Conservation (phyloP, 1,140 invertebrate genomes). For the Radopholus similis region DNA sequence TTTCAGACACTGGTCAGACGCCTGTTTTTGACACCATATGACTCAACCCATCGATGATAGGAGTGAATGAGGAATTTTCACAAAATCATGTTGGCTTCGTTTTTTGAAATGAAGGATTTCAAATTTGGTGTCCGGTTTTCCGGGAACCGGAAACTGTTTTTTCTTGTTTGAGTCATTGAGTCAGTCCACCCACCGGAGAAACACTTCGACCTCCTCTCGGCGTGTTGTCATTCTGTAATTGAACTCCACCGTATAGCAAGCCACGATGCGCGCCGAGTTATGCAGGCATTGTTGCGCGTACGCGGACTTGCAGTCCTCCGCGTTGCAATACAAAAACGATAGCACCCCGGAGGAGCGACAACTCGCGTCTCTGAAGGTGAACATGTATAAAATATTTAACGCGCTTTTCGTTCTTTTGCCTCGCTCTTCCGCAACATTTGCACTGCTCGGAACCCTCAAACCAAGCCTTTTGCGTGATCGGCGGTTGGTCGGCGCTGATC, state of each 20-base stretch:
- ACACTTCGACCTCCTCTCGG: slow-evolving; percentile 5
- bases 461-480: slow-evolving; percentile 51
- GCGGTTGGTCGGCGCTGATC: slow-evolving; percentile 52
- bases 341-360: slow-evolving; percentile 44
- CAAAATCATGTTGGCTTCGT: no score
- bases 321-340: slow-evolving; percentile 57
- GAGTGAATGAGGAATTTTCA: no score
- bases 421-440: slow-evolving; percentile 45
- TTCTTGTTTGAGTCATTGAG: no score
- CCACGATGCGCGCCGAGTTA: slow-evolving; percentile 55
- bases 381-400: neutral
- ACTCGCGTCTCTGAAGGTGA: slow-evolving; percentile 24
- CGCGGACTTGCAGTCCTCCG: slow-evolving; percentile 56
- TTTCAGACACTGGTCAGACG: no score
- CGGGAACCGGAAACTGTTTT: no score
- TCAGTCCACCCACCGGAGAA: neutral
- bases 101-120: no score
- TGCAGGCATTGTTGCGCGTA: slow-evolving; percentile 60
- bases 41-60: no score
- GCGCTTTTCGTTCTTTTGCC: neutral
- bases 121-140: no score
- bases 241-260: slow-evolving; percentile 59
- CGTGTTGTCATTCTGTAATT: slow-evolving; percentile 59
- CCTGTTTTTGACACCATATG: no score
- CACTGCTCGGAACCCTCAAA: slow-evolving; percentile 59